A percentile compares a stretch with the other conserved stretches of the same genome.
These are phyloP conservation scores for Dasypus novemcinctus DNA, from an alignment of 2,113 vertebrate species.

Conservation along the genomic window DNA sequence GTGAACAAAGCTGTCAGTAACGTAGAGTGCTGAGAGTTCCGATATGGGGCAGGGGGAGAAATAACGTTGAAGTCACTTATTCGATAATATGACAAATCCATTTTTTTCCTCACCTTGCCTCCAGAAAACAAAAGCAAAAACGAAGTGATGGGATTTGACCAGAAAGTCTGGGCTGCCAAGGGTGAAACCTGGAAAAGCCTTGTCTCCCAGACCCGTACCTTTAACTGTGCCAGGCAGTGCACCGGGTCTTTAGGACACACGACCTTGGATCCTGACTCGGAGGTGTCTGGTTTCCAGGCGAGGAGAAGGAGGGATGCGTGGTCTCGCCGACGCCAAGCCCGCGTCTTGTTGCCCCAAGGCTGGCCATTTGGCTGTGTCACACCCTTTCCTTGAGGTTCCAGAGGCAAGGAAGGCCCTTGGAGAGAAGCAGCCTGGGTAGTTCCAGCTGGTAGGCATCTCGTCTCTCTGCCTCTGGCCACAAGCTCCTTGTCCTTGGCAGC, in stretches of 20 bases:
- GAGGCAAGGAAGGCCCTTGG: accelerated
- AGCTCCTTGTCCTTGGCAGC: conserved; percentile 15
- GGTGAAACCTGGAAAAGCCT: neutral
- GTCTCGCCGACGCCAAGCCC: accelerated
- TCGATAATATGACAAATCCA: neutral
- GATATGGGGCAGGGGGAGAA: neutral
- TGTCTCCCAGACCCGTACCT: neutral
- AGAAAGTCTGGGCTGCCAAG: neutral
- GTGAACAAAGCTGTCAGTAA: neutral
- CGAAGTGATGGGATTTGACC: neutral
- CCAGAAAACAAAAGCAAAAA: neutral
- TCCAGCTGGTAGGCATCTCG: neutral
- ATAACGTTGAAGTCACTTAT: neutral
- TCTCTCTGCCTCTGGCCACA: neutral
- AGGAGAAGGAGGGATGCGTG: neutral
- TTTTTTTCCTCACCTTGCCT: neutral
- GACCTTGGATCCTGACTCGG: accelerated
- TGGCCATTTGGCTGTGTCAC: accelerated
- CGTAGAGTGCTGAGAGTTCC: too few relatives aligned
- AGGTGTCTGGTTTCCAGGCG: accelerated
- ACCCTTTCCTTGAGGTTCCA: neutral
- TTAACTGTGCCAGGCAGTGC: accelerated
- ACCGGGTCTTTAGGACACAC: accelerated
- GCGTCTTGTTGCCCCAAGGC: too few relatives aligned
- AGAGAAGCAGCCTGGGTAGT: accelerated